A percentile compares a stretch with the other conserved stretches of the same genome.
Conservation (phyloP, 2,113 vertebrate species). For the Lophochroa leadbeateri region DNA sequence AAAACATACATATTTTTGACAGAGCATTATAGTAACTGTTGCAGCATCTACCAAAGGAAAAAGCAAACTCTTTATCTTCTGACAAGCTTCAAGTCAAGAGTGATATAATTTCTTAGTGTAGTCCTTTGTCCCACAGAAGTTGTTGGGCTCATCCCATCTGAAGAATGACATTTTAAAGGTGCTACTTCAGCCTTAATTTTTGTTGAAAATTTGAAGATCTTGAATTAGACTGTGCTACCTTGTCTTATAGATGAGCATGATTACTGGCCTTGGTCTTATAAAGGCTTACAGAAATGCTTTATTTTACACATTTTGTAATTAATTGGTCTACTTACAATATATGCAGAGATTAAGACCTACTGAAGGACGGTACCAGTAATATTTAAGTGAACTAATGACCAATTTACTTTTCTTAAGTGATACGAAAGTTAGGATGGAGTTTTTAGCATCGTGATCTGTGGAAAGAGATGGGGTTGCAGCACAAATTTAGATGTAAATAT, state of each 20-base stretch:
- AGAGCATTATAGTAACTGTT: not conserved
- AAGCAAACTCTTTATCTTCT: not conserved
- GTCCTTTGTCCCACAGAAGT: not conserved
- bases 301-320: not conserved
- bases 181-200: not conserved
- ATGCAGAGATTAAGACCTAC: not conserved
- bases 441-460: not conserved
- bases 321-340: not conserved
- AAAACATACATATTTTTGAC: not conserved
- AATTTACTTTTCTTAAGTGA: not conserved
- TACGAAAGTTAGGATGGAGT: not conserved
- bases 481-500: not conserved
- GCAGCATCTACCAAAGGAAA: not conserved
- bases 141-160: not conserved
- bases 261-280: not conserved
- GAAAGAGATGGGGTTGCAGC: not conserved
- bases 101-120: accelerated
- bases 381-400: not conserved
- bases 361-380: not conserved
- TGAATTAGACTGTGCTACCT: not conserved
- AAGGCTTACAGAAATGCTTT: not conserved
- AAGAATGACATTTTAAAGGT: not conserved
- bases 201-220: not conserved
- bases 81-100: not conserved
- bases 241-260: not conserved